These are phyloP conservation scores for Paramormyrops hopkinsi DNA, from an alignment of 2,797 vertebrate species.

Conservation along the genomic window DNA sequence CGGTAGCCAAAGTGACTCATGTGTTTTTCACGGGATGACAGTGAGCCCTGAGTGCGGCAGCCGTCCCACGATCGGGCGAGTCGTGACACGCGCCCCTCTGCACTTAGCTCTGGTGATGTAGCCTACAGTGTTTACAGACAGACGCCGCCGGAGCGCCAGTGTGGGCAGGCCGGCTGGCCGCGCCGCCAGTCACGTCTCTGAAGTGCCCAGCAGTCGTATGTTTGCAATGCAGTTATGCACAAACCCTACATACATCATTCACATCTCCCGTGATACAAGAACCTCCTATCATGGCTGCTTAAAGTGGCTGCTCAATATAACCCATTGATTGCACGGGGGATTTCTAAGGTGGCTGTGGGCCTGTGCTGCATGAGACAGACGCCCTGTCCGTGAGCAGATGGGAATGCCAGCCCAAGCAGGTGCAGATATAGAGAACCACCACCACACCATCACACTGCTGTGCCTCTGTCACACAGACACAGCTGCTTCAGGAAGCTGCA, in stretches of 20 bases:
- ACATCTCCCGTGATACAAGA: not conserved
- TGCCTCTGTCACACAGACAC: not conserved
- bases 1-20: slow-evolving; percentile 42
- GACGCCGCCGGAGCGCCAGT: not conserved
- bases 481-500: not conserved
- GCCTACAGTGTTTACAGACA: not conserved
- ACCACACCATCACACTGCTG: not conserved
- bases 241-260: not conserved
- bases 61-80: slow-evolving; percentile 44
- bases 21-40: slow-evolving; percentile 52
- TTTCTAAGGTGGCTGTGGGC: not conserved
- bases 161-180: not conserved
- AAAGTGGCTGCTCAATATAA: not conserved
- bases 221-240: not conserved
- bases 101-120: slow-evolving; percentile 39
- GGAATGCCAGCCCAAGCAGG: not conserved
- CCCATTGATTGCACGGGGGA: not conserved
- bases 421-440: not conserved
- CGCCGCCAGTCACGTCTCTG: not conserved
- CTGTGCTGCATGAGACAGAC: not conserved
- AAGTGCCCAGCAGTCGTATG: not conserved
- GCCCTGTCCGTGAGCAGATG: not conserved
- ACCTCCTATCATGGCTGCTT: not conserved
- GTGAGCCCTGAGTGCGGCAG: slow-evolving; percentile 29
- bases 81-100: slow-evolving; percentile 41